A percentile compares a stretch with the other conserved stretches of the same genome.
Evolutionary conservation across 1,140 invertebrate species (phyloP).

Genomic region (Drosophila azteca): DNA sequence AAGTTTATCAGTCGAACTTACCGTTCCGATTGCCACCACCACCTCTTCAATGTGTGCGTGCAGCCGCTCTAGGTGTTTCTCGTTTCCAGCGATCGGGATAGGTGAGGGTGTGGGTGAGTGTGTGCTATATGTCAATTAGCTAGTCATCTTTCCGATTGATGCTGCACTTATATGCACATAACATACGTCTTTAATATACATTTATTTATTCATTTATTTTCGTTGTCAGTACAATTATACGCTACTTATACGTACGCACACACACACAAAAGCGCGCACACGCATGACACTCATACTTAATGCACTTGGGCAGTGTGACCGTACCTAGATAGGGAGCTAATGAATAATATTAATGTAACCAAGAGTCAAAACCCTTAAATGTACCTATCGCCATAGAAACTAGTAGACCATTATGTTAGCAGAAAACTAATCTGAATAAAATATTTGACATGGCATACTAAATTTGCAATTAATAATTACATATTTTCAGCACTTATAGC

Average conservation of each 20-base stretch:
- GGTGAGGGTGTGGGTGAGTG: conserved; percentile 11
- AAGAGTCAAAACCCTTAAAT: not conserved
- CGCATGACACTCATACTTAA: conserved; percentile 30
- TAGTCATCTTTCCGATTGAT: conserved; percentile 66
- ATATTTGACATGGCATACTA: too few species aligned
- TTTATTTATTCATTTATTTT: conserved; percentile 69
- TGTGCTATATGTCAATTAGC: conserved; percentile 3
- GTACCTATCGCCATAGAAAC: too few species aligned
- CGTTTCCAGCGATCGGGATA: conserved; percentile 3
- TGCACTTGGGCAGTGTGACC: conserved; percentile 37
- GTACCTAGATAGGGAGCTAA: not conserved
- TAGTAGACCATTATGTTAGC: too few species aligned
- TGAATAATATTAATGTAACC: not conserved
- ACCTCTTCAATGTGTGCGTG: conserved; percentile 12
- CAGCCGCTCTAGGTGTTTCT: too few species aligned
- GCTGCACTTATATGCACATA: too few species aligned
- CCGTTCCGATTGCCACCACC: conserved; percentile 57
- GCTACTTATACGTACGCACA: conserved; percentile 51
- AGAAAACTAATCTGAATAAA: too few species aligned
- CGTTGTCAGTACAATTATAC: conserved; percentile 50
- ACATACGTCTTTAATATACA: conserved; percentile 14
- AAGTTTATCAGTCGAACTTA: conserved; percentile 70
- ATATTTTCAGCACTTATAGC: too few species aligned
- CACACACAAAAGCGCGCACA: conserved; percentile 49
- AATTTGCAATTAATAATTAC: too few species aligned